A percentile compares a stretch with the other conserved stretches of the same genome.
Conservation (phyloP, 1,140 invertebrate species). For the Muscidifurax raptorellus region DNA sequence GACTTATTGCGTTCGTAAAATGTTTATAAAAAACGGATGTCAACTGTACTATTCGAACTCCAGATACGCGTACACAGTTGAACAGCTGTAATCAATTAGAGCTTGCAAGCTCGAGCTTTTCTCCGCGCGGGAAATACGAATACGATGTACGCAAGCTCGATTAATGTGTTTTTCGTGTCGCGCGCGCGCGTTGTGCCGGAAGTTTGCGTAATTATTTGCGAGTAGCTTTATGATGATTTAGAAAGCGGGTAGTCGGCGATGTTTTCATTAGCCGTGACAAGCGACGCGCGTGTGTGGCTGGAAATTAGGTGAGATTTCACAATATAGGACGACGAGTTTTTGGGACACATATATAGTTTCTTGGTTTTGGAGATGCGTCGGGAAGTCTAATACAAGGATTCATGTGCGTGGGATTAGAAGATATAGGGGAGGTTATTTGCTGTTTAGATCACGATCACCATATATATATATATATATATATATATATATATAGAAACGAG, state of each 20-base stretch:
- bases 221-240: conserved; percentile 10
- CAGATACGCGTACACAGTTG: too few relatives aligned
- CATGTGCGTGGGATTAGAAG: neutral
- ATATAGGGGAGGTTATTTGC: too few relatives aligned
- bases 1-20: neutral
- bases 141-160: neutral
- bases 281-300: neutral
- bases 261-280: neutral
- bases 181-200: neutral
- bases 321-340: too few relatives aligned
- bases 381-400: neutral
- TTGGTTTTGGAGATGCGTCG: too few relatives aligned
- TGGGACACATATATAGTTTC: neutral
- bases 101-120: neutral
- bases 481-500: too few relatives aligned
- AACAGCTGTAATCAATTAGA: too few relatives aligned
- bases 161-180: conserved; percentile 30
- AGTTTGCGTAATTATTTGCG: conserved; percentile 22
- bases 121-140: neutral
- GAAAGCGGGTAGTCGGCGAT: neutral
- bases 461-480: neutral
- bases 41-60: too few relatives aligned
- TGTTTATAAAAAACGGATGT: too few relatives aligned
- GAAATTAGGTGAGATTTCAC: neutral
- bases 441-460: neutral